Conservation (phyloP, 2,113 vertebrate species). For the Leptodactylus fuscus region DNA sequence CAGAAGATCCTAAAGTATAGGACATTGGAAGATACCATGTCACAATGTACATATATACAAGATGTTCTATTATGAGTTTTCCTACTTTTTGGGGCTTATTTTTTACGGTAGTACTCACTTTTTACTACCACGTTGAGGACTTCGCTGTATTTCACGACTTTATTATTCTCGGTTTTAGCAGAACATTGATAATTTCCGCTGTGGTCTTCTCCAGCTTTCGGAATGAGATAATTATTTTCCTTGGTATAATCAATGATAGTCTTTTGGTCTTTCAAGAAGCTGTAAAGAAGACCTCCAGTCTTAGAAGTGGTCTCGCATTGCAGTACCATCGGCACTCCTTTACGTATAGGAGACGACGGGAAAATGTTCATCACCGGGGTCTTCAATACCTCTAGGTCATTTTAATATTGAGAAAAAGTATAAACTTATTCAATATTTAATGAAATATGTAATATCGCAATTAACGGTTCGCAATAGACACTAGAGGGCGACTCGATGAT, state of each 20-base stretch:
- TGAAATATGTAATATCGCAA: no score
- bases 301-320: background rate
- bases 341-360: background rate
- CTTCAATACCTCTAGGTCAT: background rate
- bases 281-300: background rate
- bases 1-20: no score
- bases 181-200: conserved; percentile 1
- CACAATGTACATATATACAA: no score
- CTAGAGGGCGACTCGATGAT: background rate
- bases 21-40: no score
- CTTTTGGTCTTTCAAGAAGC: background rate
- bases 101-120: background rate
- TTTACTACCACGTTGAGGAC: background rate
- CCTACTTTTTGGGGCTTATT: background rate
- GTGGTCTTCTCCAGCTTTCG: background rate
- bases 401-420: background rate
- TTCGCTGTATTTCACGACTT: background rate
- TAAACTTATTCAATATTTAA: background rate
- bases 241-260: background rate
- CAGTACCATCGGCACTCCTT: background rate
- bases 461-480: no score
- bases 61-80: no score
- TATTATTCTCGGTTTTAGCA: background rate
- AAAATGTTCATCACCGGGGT: background rate
- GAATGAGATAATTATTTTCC: background rate